phyloP scores from a whole-genome alignment of 2,888 invertebrate genomes.

The Erynnis tages region DNA sequence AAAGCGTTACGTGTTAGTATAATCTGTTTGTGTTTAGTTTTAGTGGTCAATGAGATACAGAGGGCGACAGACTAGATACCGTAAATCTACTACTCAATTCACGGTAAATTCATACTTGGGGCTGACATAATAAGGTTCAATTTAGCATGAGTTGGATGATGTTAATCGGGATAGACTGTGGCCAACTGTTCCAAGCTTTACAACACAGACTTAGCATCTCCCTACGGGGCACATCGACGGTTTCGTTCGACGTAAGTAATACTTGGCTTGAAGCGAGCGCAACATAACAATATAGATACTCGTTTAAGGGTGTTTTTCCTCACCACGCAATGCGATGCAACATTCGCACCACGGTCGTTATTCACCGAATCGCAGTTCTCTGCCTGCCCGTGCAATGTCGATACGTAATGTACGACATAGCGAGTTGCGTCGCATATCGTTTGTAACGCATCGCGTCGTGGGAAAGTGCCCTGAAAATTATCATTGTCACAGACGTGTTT shows the following conservation, averaged over 20 bases:
- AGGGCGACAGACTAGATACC: slow-evolving; percentile 21
- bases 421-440: slow-evolving; percentile 42
- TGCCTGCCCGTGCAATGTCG: slow-evolving; percentile 40
- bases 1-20: slow-evolving; percentile 26
- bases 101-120: background rate
- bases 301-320: slow-evolving; percentile 38
- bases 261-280: slow-evolving; percentile 35
- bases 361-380: slow-evolving; percentile 36
- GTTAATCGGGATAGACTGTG: slow-evolving; percentile 15
- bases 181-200: slow-evolving; percentile 27
- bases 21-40: slow-evolving; percentile 18
- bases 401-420: slow-evolving; percentile 42
- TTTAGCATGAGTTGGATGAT: slow-evolving; percentile 3
- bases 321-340: slow-evolving; percentile 44
- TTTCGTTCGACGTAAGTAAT: background rate
- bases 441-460: slow-evolving; percentile 44
- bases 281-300: slow-evolving; percentile 33
- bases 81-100: background rate
- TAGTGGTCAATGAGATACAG: slow-evolving; percentile 16
- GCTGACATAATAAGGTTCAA: slow-evolving; percentile 1
- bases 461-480: slow-evolving; percentile 43
- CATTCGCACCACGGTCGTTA: slow-evolving; percentile 32
- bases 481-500: slow-evolving; percentile 29
- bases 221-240: slow-evolving; percentile 7
- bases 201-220: slow-evolving; percentile 27